These are phyloP conservation scores for Amphipoea lucens DNA, from an alignment of 2,888 invertebrate genomes.

Conservation along the genomic window DNA sequence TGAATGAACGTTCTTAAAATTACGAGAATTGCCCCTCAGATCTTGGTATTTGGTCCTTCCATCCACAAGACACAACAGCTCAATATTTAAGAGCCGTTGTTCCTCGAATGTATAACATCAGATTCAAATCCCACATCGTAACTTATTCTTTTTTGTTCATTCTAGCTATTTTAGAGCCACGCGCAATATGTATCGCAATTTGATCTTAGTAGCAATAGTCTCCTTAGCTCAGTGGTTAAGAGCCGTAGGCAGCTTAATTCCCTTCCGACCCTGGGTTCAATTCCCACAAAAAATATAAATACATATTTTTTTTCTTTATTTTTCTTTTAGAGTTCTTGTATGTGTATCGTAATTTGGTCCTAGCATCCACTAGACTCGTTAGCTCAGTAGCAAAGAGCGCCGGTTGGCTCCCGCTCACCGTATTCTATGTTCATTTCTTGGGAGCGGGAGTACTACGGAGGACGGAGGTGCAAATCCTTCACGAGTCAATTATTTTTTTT, in stretches of 20 bases:
- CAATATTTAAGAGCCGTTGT: no score
- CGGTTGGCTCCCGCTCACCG: conserved; percentile 49
- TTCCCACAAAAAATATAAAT: neutral
- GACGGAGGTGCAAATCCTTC: conserved; percentile 64
- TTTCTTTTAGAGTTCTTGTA: neutral
- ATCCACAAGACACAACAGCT: no score
- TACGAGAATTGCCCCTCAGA: no score
- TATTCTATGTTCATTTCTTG: conserved; percentile 40
- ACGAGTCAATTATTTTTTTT: conserved; percentile 41
- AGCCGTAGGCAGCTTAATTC: neutral
- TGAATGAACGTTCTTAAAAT: no score
- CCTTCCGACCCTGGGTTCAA: neutral
- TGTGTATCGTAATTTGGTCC: conserved; percentile 41
- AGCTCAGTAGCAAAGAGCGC: conserved; percentile 69
- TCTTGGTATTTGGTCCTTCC: neutral
- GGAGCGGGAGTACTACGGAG: conserved; percentile 46
- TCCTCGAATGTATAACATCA: neutral
- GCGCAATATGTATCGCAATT: neutral
- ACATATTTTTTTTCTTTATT: conserved; percentile 1
- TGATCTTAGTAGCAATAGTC: neutral
- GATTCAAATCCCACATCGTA: neutral
- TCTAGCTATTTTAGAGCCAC: neutral
- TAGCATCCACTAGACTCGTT: conserved; percentile 53
- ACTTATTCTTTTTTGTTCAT: neutral
- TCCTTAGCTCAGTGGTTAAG: neutral